Base-by-base conservation (phyloP, 2,797 vertebrate species). In the Ambastaia sidthimunki region DNA sequence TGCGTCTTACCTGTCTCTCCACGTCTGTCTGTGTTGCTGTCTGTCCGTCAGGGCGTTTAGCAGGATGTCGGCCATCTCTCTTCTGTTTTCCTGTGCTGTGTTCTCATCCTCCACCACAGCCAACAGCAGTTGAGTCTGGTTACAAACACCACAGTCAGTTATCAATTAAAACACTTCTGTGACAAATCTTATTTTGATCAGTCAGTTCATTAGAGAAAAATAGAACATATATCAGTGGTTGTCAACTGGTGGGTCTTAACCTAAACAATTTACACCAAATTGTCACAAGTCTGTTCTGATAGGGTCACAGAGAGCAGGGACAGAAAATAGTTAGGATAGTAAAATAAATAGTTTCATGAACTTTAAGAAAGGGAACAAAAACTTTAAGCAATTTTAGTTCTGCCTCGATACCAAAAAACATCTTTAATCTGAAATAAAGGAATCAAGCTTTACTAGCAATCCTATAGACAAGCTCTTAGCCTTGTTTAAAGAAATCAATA, bases 51-150 rank as follows among this genome's bases (percentile, higher is more conserved):
- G 93, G 44, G 91, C 87, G 1, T 92, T 89, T 19, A 97, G 91
- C 82, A 98, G 87, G 78, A 92, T 94, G 60, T 91, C 91, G 55
- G 96, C 89, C 83, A 95, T 94, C 83, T 95, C 95, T 19, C 88
- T 93, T 84, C 92, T 94, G 90, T 94, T 92, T 89, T 96, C 94
- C 52, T 83, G 85, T 1, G 83, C 90, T 80, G 88, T 88, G 62
- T 83, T 92, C 74, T 94, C 93, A 85, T 96, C 95, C 88, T 93
- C 90, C 85, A 97, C 92, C 83, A 93, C 94, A 11, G 70, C 88
- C 86, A 99, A 91, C 86, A 96, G 90, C 55, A 96, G 93, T 89
- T 94, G 95, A n/a, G 96, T 97, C 98, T 99, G 87, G 82, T 93
- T 83, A 85, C 86, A 79, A 89, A 83, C 82, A 85, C 88, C 92